Percentiles rank a stretch among this genome's conserved stretches.
These are phyloP conservation scores for Globia sparganii DNA, from an alignment of 2,888 invertebrate species.

Conservation along the genomic window DNA sequence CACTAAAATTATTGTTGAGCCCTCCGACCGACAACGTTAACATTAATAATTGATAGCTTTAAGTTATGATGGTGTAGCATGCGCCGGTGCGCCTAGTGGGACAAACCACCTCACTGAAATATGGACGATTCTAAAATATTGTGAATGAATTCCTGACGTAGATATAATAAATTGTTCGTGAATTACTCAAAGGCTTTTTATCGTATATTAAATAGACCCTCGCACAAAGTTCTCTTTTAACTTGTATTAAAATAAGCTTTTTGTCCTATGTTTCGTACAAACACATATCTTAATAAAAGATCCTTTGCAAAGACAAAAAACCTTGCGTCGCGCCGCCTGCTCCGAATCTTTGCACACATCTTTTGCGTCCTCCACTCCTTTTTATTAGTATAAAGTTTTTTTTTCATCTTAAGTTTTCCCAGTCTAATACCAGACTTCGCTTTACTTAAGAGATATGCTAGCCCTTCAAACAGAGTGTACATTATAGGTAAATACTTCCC, in stretches of 20 bases:
- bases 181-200: constrained; percentile 53
- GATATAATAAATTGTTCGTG: constrained; percentile 48
- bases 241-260: constrained; percentile 55
- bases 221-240: constrained; percentile 49
- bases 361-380: constrained; percentile 53
- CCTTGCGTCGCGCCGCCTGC: constrained; percentile 43
- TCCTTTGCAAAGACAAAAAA: constrained; percentile 60
- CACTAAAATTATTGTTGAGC: constrained; percentile 70
- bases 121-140: constrained; percentile 41
- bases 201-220: constrained; percentile 55
- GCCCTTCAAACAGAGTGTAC: not conserved
- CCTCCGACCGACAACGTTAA: constrained; percentile 51
- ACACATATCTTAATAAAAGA: constrained; percentile 62
- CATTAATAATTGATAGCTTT: constrained; percentile 66
- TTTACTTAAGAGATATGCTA: constrained; percentile 29
- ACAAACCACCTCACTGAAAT: constrained; percentile 42
- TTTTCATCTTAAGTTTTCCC: constrained; percentile 35
- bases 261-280: constrained; percentile 60
- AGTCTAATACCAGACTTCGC: constrained; percentile 19
- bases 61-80: constrained; percentile 66
- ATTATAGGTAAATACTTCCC: not conserved
- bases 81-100: constrained; percentile 44
- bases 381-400: constrained; percentile 57
- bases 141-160: constrained; percentile 43
- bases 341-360: constrained; percentile 58